Evolutionary conservation across 1,140 invertebrate species (phyloP), one percentile per base, ranked within the genome.

Genomic region (Eumeta japonica): DNA sequence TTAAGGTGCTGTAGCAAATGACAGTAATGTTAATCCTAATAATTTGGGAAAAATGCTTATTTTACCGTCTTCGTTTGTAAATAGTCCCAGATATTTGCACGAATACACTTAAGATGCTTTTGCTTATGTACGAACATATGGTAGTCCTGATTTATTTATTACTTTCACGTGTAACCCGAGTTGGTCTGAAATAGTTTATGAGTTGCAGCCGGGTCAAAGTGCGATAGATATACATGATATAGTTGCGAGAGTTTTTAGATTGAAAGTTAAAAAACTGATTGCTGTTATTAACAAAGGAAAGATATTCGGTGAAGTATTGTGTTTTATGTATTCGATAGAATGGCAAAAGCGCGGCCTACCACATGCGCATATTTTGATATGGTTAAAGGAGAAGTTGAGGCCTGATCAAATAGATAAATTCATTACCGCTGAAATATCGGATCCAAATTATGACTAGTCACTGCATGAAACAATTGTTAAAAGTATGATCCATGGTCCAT

Each of bases 91-190:
- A 3, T 56, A 75, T 39, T 65, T 79, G 55, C 72, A 78, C 28
- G 66, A 79, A 44, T 61, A 66, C 28, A 48, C 62, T 14, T 73
- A 79, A 55, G 76, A 79, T 54, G 68, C 66, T 1, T 76, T 80
- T 55, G 39, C 56, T 3, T 80, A 77, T 50, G 78, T 80, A 4
- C 48, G 70, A 15, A 43, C 49, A 20, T 68, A 68, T 55, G 70
- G 75, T n/a, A n/a, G n/a, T n/a, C n/a, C n/a, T n/a, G n/a, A n/a
- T n/a, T n/a, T n/a, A n/a, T n/a, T n/a, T n/a, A n/a, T n/a, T n/a
- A n/a, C n/a, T n/a, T n/a, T n/a, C n/a, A n/a, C n/a, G n/a, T n/a
- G n/a, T n/a, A n/a, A 81, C 73, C 54, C 66, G 46, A 37, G 56
- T 17, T 80, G 73, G 70, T 40, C 3, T n/a, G 52, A 61, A 46